Percentiles rank a stretch among this genome's conserved stretches.
These are phyloP conservation scores for Hylaeus anthracinus DNA, from an alignment of 1,140 invertebrate species.

Conservation along the genomic window DNA sequence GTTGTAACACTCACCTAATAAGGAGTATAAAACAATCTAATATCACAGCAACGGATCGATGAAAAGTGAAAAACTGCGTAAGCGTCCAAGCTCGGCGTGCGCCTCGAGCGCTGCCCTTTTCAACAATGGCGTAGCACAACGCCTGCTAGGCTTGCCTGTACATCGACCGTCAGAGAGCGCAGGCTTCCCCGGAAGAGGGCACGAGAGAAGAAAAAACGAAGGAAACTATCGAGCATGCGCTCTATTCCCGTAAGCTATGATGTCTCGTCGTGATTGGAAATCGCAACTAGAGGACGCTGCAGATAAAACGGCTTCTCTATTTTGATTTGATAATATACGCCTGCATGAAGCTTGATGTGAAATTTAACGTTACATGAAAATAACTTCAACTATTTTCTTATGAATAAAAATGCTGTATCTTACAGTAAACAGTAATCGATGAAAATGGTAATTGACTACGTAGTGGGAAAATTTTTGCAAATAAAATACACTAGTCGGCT, in stretches of 20 bases:
- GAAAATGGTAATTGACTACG: neutral
- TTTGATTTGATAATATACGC: neutral
- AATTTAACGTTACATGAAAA: neutral
- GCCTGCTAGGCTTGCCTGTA: slow-evolving; percentile 36
- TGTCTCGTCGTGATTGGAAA: slow-evolving; percentile 50
- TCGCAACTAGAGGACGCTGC: slow-evolving; percentile 37
- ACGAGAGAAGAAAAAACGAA: slow-evolving; percentile 55
- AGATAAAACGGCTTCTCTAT: slow-evolving; percentile 7
- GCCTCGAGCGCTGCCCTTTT: slow-evolving; percentile 75
- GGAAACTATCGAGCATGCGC: slow-evolving; percentile 57
- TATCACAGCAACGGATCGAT: slow-evolving; percentile 73
- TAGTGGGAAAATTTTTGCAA: too few species aligned
- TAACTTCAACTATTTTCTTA: too few species aligned
- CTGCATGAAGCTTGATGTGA: too few species aligned
- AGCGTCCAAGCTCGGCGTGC: slow-evolving; percentile 70
- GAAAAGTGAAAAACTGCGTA: slow-evolving; percentile 67
- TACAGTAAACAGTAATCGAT: neutral
- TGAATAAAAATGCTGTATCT: neutral
- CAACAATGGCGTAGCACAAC: slow-evolving; percentile 70
- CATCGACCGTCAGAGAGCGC: slow-evolving; percentile 55
- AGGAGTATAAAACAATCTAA: slow-evolving; percentile 69
- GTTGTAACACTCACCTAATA: slow-evolving; percentile 70
- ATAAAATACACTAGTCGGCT: neutral
- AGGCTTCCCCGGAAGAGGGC: slow-evolving; percentile 51
- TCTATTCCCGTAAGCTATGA: slow-evolving; percentile 28